Evolutionary conservation across 2,113 vertebrate species (phyloP), one percentile per base, ranked within the genome.

Genomic region (Melanotaenia duboulayi): DNA sequence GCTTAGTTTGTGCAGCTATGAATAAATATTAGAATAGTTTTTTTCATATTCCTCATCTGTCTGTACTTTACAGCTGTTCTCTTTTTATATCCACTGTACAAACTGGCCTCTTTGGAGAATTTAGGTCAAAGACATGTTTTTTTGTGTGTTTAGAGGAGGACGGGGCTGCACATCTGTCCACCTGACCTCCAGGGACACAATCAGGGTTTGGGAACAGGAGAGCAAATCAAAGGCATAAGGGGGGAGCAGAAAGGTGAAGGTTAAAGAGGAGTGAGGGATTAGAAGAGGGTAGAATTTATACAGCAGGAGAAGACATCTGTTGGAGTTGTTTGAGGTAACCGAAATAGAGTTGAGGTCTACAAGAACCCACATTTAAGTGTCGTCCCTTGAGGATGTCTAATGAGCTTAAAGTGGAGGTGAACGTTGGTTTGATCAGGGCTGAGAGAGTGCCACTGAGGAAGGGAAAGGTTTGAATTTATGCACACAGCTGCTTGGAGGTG

Each of bases 391-490:
- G 82, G 71, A 51, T 82, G 76, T 74, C 71, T 87, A 84, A 89
- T 90, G 74, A 89, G 81, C 61, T 73, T 64, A 13, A 56, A 80
- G 54, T 62, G 76, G 54, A 84, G 65, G 61, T 72, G 71, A 78
- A 69, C 9, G 50, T 28, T 20, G 62, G 56, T 82, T 60, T 65
- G 82, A 80, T 80, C 62, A 60, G 74, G 51, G 79, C 23, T 63
- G 39, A 76, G 79, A 86, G 70, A 78, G 80, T 83, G 70, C 85
- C 88, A 85, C 80, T 89, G 87, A 81, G 66, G 23, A 69, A 52
- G 59, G 48, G 50, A 80, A 56, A 65, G 71, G 64, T 68, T 65
- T 81, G 40, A 55, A 61, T 76, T 74, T 60, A 74, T 76, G 61
- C 71, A 58, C 20, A 0, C 42, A 54, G 58, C 71, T 37, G 46